A percentile compares a stretch with the other conserved stretches of the same genome.
These are phyloP conservation scores for Melinaea marsaeus DNA, from an alignment of 2,888 invertebrate species.

Conservation along the genomic window DNA sequence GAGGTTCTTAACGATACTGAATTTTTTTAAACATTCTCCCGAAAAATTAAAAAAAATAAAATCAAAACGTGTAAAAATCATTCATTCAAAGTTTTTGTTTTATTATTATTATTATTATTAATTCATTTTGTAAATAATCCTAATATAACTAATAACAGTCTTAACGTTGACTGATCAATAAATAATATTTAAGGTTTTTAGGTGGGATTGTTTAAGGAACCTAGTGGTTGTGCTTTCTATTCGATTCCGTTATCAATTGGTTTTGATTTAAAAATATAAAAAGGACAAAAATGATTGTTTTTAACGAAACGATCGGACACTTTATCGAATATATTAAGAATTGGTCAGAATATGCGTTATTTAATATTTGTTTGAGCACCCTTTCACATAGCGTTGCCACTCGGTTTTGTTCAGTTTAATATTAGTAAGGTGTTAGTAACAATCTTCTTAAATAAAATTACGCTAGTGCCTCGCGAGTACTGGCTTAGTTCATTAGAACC, in stretches of 20 bases:
- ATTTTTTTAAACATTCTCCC: slow-evolving; percentile 48
- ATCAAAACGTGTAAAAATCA: slow-evolving; percentile 37
- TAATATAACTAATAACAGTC: slow-evolving; percentile 75
- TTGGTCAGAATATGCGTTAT: slow-evolving; percentile 29
- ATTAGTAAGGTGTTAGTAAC: slow-evolving; percentile 24
- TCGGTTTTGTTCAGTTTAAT: slow-evolving; percentile 28
- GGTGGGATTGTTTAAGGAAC: slow-evolving; percentile 69
- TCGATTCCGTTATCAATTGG: neutral
- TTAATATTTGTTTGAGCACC: slow-evolving; percentile 28
- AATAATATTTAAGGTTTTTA: slow-evolving; percentile 42
- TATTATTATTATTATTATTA: slow-evolving; percentile 30
- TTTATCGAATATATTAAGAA: slow-evolving; percentile 25
- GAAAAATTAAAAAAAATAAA: slow-evolving; percentile 17
- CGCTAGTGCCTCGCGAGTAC: slow-evolving; percentile 53
- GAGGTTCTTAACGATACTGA: slow-evolving; percentile 68
- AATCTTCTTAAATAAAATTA: slow-evolving; percentile 34
- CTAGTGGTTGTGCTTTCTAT: slow-evolving; percentile 36
- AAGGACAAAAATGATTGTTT: slow-evolving; percentile 12
- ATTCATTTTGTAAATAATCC: slow-evolving; percentile 59
- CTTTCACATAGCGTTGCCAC: slow-evolving; percentile 28
- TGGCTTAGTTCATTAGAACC: slow-evolving; percentile 56
- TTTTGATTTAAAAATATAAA: slow-evolving; percentile 5
- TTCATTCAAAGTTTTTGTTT: slow-evolving; percentile 52
- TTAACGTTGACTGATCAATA: slow-evolving; percentile 70
- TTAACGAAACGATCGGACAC: slow-evolving; percentile 13